These are phyloP conservation scores for Enteromius unitaeniatus DNA, from an alignment of 2,797 vertebrate genomes.

Conservation along the genomic window DNA sequence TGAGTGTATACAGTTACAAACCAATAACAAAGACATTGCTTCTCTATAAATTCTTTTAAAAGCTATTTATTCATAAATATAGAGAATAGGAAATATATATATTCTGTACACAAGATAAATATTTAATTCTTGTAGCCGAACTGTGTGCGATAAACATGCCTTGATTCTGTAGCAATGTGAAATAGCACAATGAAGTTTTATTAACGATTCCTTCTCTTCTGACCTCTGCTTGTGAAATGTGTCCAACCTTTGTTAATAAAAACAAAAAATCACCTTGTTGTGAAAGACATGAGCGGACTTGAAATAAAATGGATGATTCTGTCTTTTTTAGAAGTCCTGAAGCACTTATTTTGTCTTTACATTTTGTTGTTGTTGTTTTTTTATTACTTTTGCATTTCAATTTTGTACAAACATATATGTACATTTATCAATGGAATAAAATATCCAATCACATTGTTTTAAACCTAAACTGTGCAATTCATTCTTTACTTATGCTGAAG, in stretches of 20 bases:
- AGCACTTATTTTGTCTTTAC: conserved; percentile 26
- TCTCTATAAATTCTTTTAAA: conserved; percentile 29
- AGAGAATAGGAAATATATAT: conserved; percentile 21
- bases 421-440: conserved; percentile 80
- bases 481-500: conserved; percentile 73
- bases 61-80: conserved; percentile 33
- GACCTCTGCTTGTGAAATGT: conserved; percentile 34
- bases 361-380: conserved; percentile 58
- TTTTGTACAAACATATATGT: conserved; percentile 76
- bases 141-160: conserved; percentile 54
- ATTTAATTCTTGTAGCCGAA: conserved; percentile 41
- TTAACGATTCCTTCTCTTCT: conserved; percentile 12
- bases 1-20: conserved; percentile 16
- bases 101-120: conserved; percentile 63
- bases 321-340: background rate
- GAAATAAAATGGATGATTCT: conserved; percentile 6
- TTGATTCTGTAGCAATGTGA: conserved; percentile 44
- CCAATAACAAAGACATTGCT: background rate
- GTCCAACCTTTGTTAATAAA: conserved; percentile 66
- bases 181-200: conserved; percentile 34
- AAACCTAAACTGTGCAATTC: conserved; percentile 78
- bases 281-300: conserved; percentile 63
- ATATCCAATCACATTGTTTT: conserved; percentile 77
- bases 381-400: conserved; percentile 52
- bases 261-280: conserved; percentile 58